These are phyloP conservation scores for Mesoligia furuncula DNA, from an alignment of 2,888 invertebrate genomes.

Conservation along the genomic window DNA sequence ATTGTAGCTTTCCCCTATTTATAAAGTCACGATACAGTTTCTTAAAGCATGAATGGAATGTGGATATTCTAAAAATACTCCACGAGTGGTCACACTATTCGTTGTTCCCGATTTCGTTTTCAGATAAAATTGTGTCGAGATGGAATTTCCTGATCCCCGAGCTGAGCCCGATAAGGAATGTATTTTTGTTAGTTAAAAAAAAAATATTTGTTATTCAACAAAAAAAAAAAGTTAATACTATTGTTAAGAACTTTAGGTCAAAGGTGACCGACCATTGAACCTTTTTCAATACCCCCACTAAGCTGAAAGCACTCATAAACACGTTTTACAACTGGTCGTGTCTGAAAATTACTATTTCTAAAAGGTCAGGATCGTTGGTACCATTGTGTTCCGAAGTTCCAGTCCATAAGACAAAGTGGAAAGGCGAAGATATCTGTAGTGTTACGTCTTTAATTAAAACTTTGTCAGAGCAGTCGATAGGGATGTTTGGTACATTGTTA, in stretches of 20 bases:
- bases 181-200: background rate
- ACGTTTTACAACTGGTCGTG: conserved; percentile 19
- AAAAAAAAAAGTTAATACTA: too few species aligned
- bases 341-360: conserved; percentile 35
- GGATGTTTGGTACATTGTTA: conserved; percentile 56
- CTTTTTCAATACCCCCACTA: background rate
- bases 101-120: conserved; percentile 39
- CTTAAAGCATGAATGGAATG: conserved; percentile 14
- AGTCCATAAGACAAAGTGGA: conserved; percentile 72
- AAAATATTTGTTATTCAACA: too few species aligned
- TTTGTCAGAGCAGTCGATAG: conserved; percentile 71
- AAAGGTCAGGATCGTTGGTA: conserved; percentile 22
- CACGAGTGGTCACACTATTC: background rate
- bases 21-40: conserved; percentile 11
- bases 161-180: background rate
- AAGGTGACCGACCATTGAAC: conserved; percentile 24
- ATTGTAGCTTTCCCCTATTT: conserved; percentile 21
- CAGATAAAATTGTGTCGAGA: conserved; percentile 10
- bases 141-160: conserved; percentile 20
- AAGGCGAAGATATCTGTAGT: conserved; percentile 70
- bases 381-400: conserved; percentile 52
- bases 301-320: conserved; percentile 33
- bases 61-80: conserved; percentile 34
- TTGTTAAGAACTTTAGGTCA: conserved; percentile 20
- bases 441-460: conserved; percentile 86